Percentiles rank a stretch among this genome's conserved stretches.
phyloP scores from a whole-genome alignment of 2,113 vertebrate species.

The Sander lucioperca region DNA sequence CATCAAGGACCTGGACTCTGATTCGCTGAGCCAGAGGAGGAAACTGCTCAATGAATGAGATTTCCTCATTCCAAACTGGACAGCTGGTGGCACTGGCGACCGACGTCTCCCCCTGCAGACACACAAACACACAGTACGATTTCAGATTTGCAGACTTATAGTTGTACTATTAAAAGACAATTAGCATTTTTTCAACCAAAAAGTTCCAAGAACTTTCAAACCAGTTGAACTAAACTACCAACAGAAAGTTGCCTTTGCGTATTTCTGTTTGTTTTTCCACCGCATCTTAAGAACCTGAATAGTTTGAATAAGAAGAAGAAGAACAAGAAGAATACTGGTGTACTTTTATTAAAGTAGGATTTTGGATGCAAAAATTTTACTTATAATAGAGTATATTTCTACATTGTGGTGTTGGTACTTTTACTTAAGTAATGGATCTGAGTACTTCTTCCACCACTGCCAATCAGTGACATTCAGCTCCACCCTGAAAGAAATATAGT shows the following conservation, averaged over 20 bases:
- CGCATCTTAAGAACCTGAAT: background rate
- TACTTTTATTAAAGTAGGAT: background rate
- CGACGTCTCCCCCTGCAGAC: conserved; percentile 90
- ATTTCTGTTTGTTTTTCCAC: background rate
- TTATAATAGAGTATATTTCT: background rate
- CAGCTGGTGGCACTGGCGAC: conserved; percentile 84
- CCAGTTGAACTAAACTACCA: background rate
- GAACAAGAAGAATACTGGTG: too few relatives aligned
- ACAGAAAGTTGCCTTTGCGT: background rate
- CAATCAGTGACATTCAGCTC: background rate
- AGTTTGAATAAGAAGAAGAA: too few relatives aligned
- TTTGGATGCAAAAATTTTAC: background rate
- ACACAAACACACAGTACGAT: background rate
- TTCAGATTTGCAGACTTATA: background rate
- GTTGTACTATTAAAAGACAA: background rate
- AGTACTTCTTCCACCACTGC: background rate
- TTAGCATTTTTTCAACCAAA: background rate
- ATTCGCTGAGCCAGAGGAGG: conserved; percentile 91
- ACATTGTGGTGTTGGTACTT: background rate
- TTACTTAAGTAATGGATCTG: background rate
- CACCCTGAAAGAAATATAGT: background rate
- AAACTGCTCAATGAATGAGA: conserved; percentile 95
- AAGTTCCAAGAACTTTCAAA: background rate
- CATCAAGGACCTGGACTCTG: conserved; percentile 90
- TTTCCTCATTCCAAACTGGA: conserved; percentile 93